A percentile compares a stretch with the other conserved stretches of the same genome.
Conservation (phyloP, 92 coral and sea anemone genomes). For the Nematostella vectensis region DNA sequence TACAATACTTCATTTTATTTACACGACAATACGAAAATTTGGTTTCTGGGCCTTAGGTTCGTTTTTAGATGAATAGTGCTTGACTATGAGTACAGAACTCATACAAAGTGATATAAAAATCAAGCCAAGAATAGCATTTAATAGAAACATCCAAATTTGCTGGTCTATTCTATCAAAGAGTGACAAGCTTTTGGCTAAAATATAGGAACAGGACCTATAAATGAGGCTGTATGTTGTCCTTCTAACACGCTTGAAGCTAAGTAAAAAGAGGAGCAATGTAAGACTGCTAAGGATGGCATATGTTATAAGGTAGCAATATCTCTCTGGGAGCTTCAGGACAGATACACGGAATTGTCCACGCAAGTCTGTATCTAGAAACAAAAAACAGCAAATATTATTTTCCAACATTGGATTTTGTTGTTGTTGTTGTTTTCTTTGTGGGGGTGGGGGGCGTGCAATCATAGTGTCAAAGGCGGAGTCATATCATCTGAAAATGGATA, state of each 20-base stretch:
- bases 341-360: slow-evolving; percentile 2
- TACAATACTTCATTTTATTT: too few species aligned
- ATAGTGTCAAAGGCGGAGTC: too few species aligned
- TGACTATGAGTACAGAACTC: not conserved
- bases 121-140: not conserved
- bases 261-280: not conserved
- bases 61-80: not conserved
- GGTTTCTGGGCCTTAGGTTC: too few species aligned
- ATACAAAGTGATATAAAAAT: not conserved
- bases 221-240: not conserved
- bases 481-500: too few species aligned
- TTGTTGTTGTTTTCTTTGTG: too few species aligned
- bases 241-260: slow-evolving; percentile 4
- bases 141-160: not conserved
- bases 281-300: slow-evolving; percentile 1
- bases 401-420: too few species aligned
- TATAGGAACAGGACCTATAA: too few species aligned
- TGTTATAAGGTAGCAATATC: slow-evolving; percentile 6
- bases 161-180: not conserved
- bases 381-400: too few species aligned
- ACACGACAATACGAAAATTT: too few species aligned
- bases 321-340: slow-evolving; percentile 19
- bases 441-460: too few species aligned
- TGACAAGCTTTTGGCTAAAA: too few species aligned
- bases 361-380: slow-evolving; percentile 8